These are phyloP conservation scores for Erannis defoliaria DNA, from an alignment of 2,888 invertebrate genomes.

Conservation along the genomic window DNA sequence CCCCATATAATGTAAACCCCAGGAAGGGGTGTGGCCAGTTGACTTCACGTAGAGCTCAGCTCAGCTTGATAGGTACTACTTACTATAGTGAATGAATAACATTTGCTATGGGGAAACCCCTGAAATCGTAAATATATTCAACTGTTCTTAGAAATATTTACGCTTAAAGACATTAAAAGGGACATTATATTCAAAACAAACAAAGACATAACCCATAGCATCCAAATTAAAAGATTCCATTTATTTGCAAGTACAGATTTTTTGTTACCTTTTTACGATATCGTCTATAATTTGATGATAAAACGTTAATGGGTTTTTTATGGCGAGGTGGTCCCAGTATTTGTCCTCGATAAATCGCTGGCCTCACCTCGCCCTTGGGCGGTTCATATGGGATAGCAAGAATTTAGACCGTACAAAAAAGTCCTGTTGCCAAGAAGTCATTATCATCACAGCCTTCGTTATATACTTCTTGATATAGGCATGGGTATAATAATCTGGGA, in stretches of 20 bases:
- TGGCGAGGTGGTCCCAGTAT: conserved; percentile 45
- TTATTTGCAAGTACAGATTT: conserved; percentile 33
- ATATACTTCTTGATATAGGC: no score
- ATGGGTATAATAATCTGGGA: no score
- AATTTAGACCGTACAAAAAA: neutral
- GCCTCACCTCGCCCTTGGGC: conserved; percentile 28
- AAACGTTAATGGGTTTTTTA: conserved; percentile 59
- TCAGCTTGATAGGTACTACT: no score
- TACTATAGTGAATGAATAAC: no score
- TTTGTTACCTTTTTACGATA: conserved; percentile 57
- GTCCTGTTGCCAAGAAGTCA: no score
- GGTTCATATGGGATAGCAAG: neutral
- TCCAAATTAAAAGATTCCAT: conserved; percentile 42
- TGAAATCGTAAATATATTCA: no score
- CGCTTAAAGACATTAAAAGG: neutral
- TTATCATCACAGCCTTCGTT: no score
- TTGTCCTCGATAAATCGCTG: conserved; percentile 35
- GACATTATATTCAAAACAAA: neutral
- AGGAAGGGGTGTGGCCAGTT: no score
- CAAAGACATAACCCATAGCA: conserved; percentile 24
- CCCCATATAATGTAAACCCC: no score
- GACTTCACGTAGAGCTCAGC: no score
- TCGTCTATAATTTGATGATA: conserved; percentile 59
- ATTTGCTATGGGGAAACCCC: no score
- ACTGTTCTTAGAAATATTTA: no score